Evolutionary conservation across 2,797 vertebrate genomes (phyloP), one percentile per base, ranked within the genome.

Genomic region (Halcyon leucocephala): DNA sequence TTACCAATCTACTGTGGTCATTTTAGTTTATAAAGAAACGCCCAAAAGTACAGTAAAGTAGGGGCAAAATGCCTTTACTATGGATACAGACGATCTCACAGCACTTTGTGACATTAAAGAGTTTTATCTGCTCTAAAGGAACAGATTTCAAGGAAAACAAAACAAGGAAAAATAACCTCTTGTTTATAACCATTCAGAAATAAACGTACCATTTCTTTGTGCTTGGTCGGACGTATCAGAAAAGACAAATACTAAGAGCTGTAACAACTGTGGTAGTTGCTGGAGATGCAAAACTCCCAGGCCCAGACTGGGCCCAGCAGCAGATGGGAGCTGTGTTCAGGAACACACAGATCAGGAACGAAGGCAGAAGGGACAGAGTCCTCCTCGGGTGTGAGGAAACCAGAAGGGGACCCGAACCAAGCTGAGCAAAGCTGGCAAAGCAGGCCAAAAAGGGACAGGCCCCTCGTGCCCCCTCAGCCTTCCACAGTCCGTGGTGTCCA

Each of bases 151-250:
- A 87, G 44, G 18, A 29, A 51, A 14, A 25, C 21, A 65, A 5
- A 21, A n/a, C 52, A 35, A 31, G 26, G 14, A 72, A 80, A 89
- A 81, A 93, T 64, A 90, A 33, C 22, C 29, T 89, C n/a, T 70
- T 96, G 55, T 82, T 84, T 90, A 82, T 88, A 90, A 62, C n/a
- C 66, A 69, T 82, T 89, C 49, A 84, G 85, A 97, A 95, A 76
- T 65, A 93, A 96, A 92, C 84, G 82, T 80, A 76, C 77, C 77
- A 29, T 95, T 96, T 90, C 58, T 86, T 94, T 88, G 80, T 94
- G 79, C 90, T 91, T 93, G 86, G 82, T 54, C 77, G 4, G 33
- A 72, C 60, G 92, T 44, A 82, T 66, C 51, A 86, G 64, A 84
- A 90, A 92, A 94, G 25, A 11, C 62, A 91, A 60, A 93, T 51